These are phyloP conservation scores for Serranus cabrilla DNA, from an alignment of 2,797 vertebrate species.

Conservation along the genomic window DNA sequence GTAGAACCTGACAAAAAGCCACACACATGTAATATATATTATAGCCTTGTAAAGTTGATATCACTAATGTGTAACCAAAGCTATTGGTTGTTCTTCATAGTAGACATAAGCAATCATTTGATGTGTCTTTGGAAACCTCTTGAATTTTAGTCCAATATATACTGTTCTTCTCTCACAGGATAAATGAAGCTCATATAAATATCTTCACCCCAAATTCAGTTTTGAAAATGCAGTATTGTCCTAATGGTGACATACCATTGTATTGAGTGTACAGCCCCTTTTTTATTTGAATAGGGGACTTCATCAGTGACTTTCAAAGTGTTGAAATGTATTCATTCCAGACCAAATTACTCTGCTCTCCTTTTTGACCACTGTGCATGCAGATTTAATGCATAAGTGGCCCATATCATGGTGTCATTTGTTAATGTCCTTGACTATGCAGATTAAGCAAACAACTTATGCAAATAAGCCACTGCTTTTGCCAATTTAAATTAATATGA, in stretches of 20 bases:
- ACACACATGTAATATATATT: background rate
- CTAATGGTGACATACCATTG: background rate
- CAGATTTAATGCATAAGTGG: slow-evolving; percentile 69
- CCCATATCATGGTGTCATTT: slow-evolving; percentile 67
- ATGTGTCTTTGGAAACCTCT: background rate
- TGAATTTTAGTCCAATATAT: background rate
- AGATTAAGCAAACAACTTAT: slow-evolving; percentile 78
- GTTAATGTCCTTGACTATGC: slow-evolving; percentile 81
- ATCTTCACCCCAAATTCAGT: too few relatives aligned
- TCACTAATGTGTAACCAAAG: background rate
- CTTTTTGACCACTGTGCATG: slow-evolving; percentile 51
- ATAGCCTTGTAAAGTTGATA: background rate
- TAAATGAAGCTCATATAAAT: background rate
- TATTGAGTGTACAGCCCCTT: background rate
- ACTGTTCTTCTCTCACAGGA: background rate
- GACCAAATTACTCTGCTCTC: slow-evolving; percentile 46
- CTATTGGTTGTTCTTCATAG: background rate
- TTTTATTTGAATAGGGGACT: slow-evolving; percentile 20
- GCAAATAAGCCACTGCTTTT: slow-evolving; percentile 68
- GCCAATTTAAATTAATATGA: slow-evolving; percentile 62
- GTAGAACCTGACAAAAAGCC: background rate
- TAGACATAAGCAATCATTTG: background rate
- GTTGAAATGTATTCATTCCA: slow-evolving; percentile 56
- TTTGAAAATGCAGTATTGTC: background rate
- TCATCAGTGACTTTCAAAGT: slow-evolving; percentile 72